Evolutionary conservation across 2,888 invertebrate species (phyloP), one percentile per base, ranked within the genome.

Genomic region (Sthenelais limicola): DNA sequence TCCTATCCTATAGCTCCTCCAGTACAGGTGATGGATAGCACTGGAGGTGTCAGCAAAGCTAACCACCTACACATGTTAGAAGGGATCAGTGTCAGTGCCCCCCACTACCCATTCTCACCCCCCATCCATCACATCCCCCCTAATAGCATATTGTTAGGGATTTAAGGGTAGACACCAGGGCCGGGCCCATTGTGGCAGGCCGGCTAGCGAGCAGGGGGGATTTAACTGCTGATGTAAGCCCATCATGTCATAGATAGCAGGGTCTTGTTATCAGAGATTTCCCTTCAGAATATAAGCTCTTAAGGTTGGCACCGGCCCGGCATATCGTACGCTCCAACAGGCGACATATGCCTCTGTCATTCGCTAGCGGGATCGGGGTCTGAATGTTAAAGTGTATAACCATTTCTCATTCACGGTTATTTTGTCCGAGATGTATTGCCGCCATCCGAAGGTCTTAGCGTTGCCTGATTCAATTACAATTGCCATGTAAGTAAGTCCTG

Each of bases 21-120:
- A n/a, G n/a, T n/a, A n/a, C 62, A 62, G 62, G 62, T 62, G 62
- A 62, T 62, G 62, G 62, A 62, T 62, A 62, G 62, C 62, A 62
- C 62, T 62, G 38, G 62, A 62, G 62, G 62, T 62, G 62, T 62
- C 62, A 62, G 62, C 62, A 18, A 43, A 43, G 62, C 62, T 62
- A 62, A 62, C 62, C 62, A 62, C 62, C 62, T 62, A 62, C 62
- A 62, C 62, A 62, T 62, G 62, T 62, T 62, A 43, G 62, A 62
- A 43, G 62, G 62, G 62, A 62, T 62, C 62, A 62, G 62, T 62
- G 62, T 62, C 62, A 62, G 62, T 5, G 62, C 35, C 21, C 62
- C n/a, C 24, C 24, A 24, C 38, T 35, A 33, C 62, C 62, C 62
- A 62, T 62, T 35, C 62, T 62, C 62, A 12, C 15, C 62, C 21